Percentiles rank a stretch among this genome's conserved stretches.
phyloP scores from a whole-genome alignment of 2,888 invertebrate species.

The Tineola bisselliella region DNA sequence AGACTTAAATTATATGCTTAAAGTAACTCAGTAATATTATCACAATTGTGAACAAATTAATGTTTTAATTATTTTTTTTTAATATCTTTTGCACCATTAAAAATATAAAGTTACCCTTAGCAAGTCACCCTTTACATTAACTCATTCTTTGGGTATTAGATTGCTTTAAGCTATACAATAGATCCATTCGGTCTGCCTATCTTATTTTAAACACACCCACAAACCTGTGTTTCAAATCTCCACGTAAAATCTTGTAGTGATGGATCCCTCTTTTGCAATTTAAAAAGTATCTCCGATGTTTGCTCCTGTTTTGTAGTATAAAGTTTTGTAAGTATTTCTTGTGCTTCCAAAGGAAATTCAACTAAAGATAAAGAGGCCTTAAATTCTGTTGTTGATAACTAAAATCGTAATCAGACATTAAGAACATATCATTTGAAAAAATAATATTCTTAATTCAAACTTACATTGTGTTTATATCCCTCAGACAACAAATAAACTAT shows the following conservation, averaged over 20 bases:
- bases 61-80: too few relatives aligned
- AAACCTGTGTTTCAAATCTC: slow-evolving; percentile 57
- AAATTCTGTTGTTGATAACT: slow-evolving; percentile 52
- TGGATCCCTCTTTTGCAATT: slow-evolving; percentile 48
- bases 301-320: slow-evolving; percentile 67
- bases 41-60: too few relatives aligned
- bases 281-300: slow-evolving; percentile 55
- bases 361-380: slow-evolving; percentile 52
- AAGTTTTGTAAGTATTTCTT: slow-evolving; percentile 67
- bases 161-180: too few relatives aligned
- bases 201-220: too few relatives aligned
- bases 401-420: slow-evolving; percentile 16
- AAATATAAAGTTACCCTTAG: too few relatives aligned
- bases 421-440: not conserved
- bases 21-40: too few relatives aligned
- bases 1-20: not conserved
- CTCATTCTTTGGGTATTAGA: too few relatives aligned
- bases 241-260: slow-evolving; percentile 51
- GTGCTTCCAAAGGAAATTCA: slow-evolving; percentile 71
- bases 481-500: slow-evolving; percentile 78
- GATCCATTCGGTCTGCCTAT: too few relatives aligned
- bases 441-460: slow-evolving; percentile 20
- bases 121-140: too few relatives aligned
- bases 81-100: too few relatives aligned
- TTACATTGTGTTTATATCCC: slow-evolving; percentile 75